These are phyloP conservation scores for Hydropotes inermis DNA, from an alignment of 2,113 vertebrate genomes.

Conservation along the genomic window DNA sequence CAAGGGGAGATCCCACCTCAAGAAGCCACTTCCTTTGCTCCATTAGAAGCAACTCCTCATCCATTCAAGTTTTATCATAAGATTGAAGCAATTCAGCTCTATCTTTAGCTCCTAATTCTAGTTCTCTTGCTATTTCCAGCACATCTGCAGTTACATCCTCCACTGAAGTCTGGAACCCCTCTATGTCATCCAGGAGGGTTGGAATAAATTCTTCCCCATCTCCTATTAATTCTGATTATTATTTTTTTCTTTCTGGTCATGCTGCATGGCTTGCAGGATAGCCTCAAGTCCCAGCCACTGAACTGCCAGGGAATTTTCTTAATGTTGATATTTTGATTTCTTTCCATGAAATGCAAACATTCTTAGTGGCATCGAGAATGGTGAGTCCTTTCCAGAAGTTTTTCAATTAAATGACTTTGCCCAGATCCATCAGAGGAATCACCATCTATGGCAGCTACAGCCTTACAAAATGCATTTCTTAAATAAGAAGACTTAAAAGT, in stretches of 20 bases:
- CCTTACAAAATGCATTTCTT: background rate
- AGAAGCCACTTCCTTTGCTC: background rate
- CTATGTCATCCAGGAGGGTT: background rate
- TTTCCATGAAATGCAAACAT: background rate
- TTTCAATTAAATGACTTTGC: background rate
- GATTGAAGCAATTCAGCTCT: background rate
- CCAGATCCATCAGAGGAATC: background rate
- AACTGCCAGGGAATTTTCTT: background rate
- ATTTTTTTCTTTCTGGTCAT: background rate
- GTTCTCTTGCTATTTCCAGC: background rate
- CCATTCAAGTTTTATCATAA: background rate
- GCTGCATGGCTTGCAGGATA: background rate
- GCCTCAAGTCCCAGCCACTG: background rate
- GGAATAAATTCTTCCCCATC: background rate
- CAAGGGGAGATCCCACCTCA: background rate
- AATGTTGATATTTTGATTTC: background rate
- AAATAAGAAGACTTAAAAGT: background rate
- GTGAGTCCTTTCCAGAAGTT: background rate
- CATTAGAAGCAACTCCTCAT: background rate
- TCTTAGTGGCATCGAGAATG: background rate
- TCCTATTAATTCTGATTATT: background rate
- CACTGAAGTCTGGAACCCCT: background rate
- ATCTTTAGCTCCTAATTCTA: background rate
- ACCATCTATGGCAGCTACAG: background rate
- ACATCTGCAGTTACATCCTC: background rate